phyloP scores from a whole-genome alignment of 2,113 vertebrate genomes.

The Cyprinodon variegatus region DNA sequence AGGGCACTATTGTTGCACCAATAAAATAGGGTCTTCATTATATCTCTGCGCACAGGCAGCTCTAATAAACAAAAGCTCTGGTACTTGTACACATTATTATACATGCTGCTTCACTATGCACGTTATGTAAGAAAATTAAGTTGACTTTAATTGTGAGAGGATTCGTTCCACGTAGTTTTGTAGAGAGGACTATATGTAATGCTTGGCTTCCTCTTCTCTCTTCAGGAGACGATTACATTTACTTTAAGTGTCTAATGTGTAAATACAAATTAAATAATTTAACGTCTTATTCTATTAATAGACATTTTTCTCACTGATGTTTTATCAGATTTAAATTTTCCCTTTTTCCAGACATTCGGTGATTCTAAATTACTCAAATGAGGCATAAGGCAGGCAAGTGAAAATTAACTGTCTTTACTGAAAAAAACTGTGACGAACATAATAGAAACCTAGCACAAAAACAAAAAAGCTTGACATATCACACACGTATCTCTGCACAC shows the following conservation, averaged over 20 bases:
- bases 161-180: slow-evolving; percentile 41
- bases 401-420: no score
- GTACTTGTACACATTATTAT: slow-evolving; percentile 34
- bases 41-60: slow-evolving; percentile 9
- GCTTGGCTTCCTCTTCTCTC: slow-evolving; percentile 21
- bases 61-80: slow-evolving; percentile 38
- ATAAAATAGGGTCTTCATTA: slow-evolving; percentile 31
- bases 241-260: background rate
- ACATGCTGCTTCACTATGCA: slow-evolving; percentile 20
- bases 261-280: no score
- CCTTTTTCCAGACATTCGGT: no score
- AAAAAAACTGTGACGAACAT: no score
- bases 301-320: no score
- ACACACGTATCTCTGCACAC: no score
- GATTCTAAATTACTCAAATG: no score
- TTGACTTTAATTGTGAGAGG: slow-evolving; percentile 43
- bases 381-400: no score
- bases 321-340: no score
- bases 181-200: slow-evolving; percentile 32
- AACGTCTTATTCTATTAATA: no score
- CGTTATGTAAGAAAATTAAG: slow-evolving; percentile 45
- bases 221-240: slow-evolving; percentile 28
- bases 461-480: no score
- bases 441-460: no score
- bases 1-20: slow-evolving; percentile 15